Evolutionary conservation across 2,797 vertebrate species (phyloP).

Genomic region (Sebastes dallii): DNA sequence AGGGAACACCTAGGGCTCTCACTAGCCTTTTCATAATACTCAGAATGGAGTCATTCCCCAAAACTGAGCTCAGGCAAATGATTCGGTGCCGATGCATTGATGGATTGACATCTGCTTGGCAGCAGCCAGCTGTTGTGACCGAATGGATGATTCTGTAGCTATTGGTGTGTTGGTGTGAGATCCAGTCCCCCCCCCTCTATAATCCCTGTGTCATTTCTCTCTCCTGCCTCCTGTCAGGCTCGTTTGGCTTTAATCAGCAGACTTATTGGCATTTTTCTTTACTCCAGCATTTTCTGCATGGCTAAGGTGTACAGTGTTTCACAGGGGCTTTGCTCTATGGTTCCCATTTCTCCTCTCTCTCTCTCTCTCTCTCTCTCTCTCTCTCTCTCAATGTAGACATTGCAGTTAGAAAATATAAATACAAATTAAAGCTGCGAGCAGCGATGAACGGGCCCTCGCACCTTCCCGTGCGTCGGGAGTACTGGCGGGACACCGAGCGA

Average conservation of each 20-base stretch:
- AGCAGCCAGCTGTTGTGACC: not conserved
- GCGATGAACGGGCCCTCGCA: too few relatives aligned
- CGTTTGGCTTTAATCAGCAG: constrained; percentile 59
- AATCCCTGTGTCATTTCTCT: not conserved
- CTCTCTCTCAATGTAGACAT: too few relatives aligned
- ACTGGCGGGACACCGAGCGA: too few relatives aligned
- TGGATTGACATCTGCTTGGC: not conserved
- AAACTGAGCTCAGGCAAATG: not conserved
- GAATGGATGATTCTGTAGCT: not conserved
- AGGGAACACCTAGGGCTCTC: not conserved
- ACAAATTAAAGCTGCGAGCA: too few relatives aligned
- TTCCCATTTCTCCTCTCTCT: not conserved
- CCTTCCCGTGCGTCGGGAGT: too few relatives aligned
- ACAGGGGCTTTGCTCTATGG: not conserved
- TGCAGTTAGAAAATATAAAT: too few relatives aligned
- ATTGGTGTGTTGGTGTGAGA: not conserved
- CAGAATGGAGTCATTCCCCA: not conserved
- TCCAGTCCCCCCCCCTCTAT: not conserved
- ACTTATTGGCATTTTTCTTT: constrained; percentile 52
- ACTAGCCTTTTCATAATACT: not conserved
- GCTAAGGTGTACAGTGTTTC: constrained; percentile 19
- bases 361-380: too few relatives aligned
- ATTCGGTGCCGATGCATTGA: not conserved
- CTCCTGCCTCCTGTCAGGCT: not conserved
- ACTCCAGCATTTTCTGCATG: constrained; percentile 49